These are phyloP conservation scores for Acanthaster planci DNA, from an alignment of 35 echinoderm and acorn worm species.

Conservation along the genomic window DNA sequence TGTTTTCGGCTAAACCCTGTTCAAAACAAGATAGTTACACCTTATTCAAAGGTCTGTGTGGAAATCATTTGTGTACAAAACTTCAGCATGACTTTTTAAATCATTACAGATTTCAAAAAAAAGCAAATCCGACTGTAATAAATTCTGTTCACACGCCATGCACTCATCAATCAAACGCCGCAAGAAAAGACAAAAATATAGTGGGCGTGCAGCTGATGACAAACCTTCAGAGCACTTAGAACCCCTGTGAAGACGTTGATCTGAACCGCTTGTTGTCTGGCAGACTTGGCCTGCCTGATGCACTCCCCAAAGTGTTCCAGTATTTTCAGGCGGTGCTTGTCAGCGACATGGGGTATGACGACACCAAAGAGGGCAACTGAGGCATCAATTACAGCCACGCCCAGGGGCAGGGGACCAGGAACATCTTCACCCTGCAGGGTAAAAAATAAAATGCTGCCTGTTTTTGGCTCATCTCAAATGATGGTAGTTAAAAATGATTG, in stretches of 20 bases:
- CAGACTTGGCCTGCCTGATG: constrained; percentile 93
- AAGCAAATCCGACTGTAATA: too few species aligned
- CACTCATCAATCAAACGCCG: too few species aligned
- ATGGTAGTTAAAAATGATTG: too few species aligned
- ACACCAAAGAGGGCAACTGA: constrained; percentile 89
- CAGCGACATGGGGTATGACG: constrained; percentile 90
- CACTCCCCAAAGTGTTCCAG: constrained; percentile 96
- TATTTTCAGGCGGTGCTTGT: constrained; percentile 93
- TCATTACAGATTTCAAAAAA: too few species aligned
- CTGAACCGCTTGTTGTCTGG: constrained; percentile 96
- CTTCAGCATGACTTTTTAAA: too few species aligned
- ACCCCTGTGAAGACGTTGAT: constrained; percentile 98
- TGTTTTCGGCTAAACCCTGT: constrained; percentile 91
- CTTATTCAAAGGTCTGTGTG: too few species aligned
- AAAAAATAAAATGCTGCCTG: not conserved
- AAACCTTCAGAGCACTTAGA: constrained; percentile 98
- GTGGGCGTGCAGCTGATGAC: not conserved
- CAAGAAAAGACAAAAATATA: too few species aligned
- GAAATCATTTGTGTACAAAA: too few species aligned
- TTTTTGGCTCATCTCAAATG: too few species aligned
- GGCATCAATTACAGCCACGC: constrained; percentile 96
- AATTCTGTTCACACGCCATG: too few species aligned
- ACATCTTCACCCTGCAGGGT: constrained; percentile 57
- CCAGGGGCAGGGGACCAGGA: constrained; percentile 88
- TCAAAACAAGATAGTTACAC: not conserved